Evolutionary conservation across 2,888 invertebrate species (phyloP), one percentile per base, ranked within the genome.

Genomic region (Salticus scenicus): DNA sequence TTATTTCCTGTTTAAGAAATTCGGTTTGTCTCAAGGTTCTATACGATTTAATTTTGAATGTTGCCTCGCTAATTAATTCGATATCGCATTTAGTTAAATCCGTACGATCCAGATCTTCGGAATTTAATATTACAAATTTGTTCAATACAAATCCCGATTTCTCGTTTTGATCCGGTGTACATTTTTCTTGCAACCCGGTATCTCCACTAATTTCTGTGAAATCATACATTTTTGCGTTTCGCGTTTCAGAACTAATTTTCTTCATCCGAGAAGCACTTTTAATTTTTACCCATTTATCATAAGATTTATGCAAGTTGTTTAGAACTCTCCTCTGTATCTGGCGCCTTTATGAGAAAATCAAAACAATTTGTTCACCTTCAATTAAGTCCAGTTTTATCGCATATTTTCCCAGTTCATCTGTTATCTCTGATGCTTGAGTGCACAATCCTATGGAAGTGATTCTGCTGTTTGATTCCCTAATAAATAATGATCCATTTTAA

Each of bases 51-150:
- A 31, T 28, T 20, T 20, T 51, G 1, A 57, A n/a, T n/a, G n/a
- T n/a, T n/a, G n/a, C n/a, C n/a, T n/a, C n/a, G n/a, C n/a, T n/a
- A n/a, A n/a, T n/a, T 31, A 0, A 57, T 5, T 73, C 57, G 17
- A 51, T 57, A 14, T 74, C 73, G 30, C 57, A 2, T 17, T n/a
- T 24, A n/a, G 33, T 57, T 30, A 73, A 57, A 20, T 73, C 20
- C 8, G 73, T 73, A 8, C 8, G 10, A 31, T 64, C 73, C 28
- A 57, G 73, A 0, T 73, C 31, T n/a, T 73, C 30, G 10, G 57
- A 73, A 31, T 57, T 2, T 10, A 2, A 17, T n/a, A 14, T 47
- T 10, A 10, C 17, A 10, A 17, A 5, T 2, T 17, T 47, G 2
- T 14, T 17, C 47, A 10, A 47, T 17, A 47, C 2, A n/a, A 14